phyloP scores from a whole-genome alignment of 2,797 vertebrate species.

The Schizothorax lantsangensis region DNA sequence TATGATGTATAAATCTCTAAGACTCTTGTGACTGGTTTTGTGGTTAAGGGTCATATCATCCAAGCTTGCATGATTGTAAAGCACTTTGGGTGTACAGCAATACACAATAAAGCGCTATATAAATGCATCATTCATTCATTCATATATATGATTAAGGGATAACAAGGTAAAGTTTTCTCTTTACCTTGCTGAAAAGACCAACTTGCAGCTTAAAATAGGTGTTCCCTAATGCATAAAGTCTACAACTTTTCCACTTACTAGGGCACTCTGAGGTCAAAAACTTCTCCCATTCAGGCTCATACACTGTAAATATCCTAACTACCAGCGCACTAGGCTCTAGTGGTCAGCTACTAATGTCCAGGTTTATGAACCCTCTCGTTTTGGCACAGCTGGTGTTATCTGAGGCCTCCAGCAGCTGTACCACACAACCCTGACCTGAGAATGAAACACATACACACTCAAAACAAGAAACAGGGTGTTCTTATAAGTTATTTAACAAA shows the following conservation, averaged over 20 bases:
- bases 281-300: neutral
- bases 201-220: neutral
- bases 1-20: no score
- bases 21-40: no score
- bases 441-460: neutral
- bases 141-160: no score
- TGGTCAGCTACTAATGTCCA: neutral
- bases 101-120: no score
- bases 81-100: no score
- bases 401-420: neutral
- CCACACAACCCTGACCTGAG: neutral
- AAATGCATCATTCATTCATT: no score
- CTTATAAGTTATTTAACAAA: slow-evolving; percentile 57
- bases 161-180: neutral
- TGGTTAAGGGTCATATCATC: no score
- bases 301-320: neutral
- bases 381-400: neutral
- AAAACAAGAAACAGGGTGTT: neutral
- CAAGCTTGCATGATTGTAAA: no score
- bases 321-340: neutral
- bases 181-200: neutral
- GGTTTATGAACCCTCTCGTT: neutral
- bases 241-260: neutral
- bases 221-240: neutral
- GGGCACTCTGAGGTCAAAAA: neutral